Percentiles rank a stretch among this genome's conserved stretches.
Conservation (phyloP, 2,888 invertebrate genomes). For the Xestia xanthographa region DNA sequence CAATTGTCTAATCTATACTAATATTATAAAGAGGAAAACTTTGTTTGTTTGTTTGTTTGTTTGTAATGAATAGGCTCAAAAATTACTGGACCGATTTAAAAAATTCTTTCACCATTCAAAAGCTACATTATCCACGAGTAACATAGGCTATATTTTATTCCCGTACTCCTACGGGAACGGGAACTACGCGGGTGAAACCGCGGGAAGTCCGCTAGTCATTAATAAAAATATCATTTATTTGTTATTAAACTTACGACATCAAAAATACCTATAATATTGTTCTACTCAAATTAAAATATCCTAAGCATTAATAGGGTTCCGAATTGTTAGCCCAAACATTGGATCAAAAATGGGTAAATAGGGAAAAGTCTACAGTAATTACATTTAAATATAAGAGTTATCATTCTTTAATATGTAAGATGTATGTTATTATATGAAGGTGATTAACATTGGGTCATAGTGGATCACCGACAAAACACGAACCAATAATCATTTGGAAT, state of each 20-base stretch:
- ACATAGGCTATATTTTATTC: too few species aligned
- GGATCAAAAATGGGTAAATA: constrained; percentile 45
- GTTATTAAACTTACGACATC: constrained; percentile 67
- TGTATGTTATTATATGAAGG: not conserved
- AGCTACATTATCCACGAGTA: too few species aligned
- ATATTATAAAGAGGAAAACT: too few species aligned
- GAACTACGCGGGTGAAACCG: too few species aligned
- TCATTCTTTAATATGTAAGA: not conserved
- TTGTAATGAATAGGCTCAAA: too few species aligned
- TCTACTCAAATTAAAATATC: constrained; percentile 45
- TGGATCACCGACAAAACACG: constrained; percentile 22
- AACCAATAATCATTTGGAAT: constrained; percentile 23
- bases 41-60: too few species aligned
- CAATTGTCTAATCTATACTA: constrained; percentile 52
- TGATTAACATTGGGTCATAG: constrained; percentile 12
- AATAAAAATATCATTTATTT: constrained; percentile 47
- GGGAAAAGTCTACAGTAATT: constrained; percentile 22
- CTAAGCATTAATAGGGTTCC: constrained; percentile 35
- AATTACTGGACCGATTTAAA: too few species aligned
- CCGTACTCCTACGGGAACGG: too few species aligned
- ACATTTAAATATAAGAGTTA: too few species aligned
- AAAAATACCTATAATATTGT: constrained; percentile 70
- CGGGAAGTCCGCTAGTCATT: too few species aligned
- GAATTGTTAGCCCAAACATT: constrained; percentile 25
- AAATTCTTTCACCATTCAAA: too few species aligned